phyloP scores from a whole-genome alignment of 2,113 vertebrate species.

The Drymodes brunneopygia region DNA sequence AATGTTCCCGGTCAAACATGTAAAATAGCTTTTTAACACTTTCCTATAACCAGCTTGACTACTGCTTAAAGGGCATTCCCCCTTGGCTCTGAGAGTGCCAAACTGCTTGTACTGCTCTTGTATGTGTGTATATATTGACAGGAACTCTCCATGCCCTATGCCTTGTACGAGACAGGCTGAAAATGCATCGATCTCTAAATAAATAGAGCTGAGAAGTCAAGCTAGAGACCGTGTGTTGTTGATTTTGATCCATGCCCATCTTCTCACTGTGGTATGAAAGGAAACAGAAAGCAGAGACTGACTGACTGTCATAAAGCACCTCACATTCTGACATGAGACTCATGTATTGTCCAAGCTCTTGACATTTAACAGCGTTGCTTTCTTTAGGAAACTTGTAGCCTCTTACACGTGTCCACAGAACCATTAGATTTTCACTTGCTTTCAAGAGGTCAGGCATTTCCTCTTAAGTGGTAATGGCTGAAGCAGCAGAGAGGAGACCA shows the following conservation, averaged over 20 bases:
- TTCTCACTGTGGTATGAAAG: neutral
- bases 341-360: neutral
- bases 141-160: neutral
- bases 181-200: neutral
- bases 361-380: neutral
- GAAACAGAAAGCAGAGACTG: neutral
- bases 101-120: slow-evolving; percentile 33
- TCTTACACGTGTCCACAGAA: neutral
- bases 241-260: neutral
- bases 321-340: neutral
- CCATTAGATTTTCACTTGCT: neutral
- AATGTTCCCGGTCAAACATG: slow-evolving; percentile 19
- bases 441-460: neutral
- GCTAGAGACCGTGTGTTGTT: neutral
- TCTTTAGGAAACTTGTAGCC: neutral
- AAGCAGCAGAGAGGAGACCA: neutral
- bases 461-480: neutral
- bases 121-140: neutral
- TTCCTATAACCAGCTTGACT: slow-evolving; percentile 48
- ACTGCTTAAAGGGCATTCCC: slow-evolving; percentile 48
- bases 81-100: slow-evolving; percentile 27
- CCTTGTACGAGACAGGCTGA: neutral
- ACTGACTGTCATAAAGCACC: neutral
- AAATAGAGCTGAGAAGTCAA: slow-evolving; percentile 13
- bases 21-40: slow-evolving; percentile 61